phyloP scores from a whole-genome alignment of 2,888 invertebrate species.

The Hipparchia sbordonii region DNA sequence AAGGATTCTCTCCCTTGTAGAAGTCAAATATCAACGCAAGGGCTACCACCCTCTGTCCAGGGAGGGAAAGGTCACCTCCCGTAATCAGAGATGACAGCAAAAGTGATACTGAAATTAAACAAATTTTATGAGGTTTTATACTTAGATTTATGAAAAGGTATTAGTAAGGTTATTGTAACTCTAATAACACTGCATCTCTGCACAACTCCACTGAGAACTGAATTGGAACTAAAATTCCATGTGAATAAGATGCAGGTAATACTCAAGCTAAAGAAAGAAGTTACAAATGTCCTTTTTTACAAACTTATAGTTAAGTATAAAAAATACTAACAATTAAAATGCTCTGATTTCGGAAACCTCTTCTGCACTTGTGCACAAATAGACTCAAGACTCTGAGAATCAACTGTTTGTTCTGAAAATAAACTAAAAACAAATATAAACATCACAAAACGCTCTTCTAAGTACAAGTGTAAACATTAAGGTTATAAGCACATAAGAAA shows the following conservation, averaged over 20 bases:
- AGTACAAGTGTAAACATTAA: conserved; percentile 1
- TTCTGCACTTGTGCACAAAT: conserved; percentile 90
- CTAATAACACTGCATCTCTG: too few species aligned
- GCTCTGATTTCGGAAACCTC: conserved; percentile 89
- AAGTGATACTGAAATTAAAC: conserved; percentile 63
- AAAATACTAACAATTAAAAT: conserved; percentile 86
- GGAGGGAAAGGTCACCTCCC: conserved; percentile 72
- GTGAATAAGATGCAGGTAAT: too few species aligned
- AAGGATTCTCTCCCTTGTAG: conserved; percentile 74
- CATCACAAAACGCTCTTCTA: conserved; percentile 6
- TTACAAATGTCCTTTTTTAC: too few species aligned
- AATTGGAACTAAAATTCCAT: too few species aligned
- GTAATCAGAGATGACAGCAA: conserved; percentile 73
- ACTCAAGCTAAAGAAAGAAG: too few species aligned
- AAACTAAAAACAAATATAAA: conserved; percentile 71
- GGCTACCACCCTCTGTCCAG: conserved; percentile 75
- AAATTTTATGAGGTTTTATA: too few species aligned
- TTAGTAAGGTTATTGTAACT: too few species aligned
- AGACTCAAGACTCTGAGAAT: conserved; percentile 88
- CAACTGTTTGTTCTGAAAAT: conserved; percentile 88
- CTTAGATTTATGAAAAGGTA: too few species aligned
- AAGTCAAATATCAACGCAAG: conserved; percentile 71
- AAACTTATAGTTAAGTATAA: not conserved
- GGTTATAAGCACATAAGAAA: conserved; percentile 33
- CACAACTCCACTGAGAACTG: too few species aligned